These are phyloP conservation scores for Eulemur albifrons DNA, from an alignment of 2,797 vertebrate genomes.

Conservation along the genomic window DNA sequence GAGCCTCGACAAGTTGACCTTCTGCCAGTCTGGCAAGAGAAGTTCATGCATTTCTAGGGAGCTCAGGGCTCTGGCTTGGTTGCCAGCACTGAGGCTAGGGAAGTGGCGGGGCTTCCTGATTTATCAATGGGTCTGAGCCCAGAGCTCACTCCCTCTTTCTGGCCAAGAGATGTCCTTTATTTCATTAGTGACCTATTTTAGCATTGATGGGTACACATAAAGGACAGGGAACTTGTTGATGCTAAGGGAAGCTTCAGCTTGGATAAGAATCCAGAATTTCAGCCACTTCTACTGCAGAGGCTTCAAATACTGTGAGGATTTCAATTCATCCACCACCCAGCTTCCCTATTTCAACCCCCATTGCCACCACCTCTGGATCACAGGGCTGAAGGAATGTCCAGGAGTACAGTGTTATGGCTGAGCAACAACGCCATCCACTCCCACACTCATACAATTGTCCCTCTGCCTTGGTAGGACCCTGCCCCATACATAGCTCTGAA, in stretches of 20 bases:
- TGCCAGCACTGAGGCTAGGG: not conserved
- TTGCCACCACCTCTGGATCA: not conserved
- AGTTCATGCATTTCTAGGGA: slow-evolving; percentile 10
- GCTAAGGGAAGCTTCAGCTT: not conserved
- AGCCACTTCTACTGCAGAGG: not conserved
- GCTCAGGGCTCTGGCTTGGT: slow-evolving; percentile 2
- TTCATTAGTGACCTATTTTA: slow-evolving; percentile 6
- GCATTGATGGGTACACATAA: not conserved
- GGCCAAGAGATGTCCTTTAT: not conserved
- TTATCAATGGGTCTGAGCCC: not conserved
- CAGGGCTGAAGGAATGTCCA: not conserved
- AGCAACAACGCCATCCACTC: not conserved
- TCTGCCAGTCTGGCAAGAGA: slow-evolving; percentile 55
- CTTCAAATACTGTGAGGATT: not conserved
- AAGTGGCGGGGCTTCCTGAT: not conserved
- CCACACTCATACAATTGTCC: no score
- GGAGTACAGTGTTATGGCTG: not conserved
- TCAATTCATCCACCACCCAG: not conserved
- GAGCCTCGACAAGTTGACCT: slow-evolving; percentile 50
- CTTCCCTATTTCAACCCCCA: not conserved
- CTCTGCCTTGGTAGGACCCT: not conserved
- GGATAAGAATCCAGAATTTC: slow-evolving; percentile 23
- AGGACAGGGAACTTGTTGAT: not conserved
- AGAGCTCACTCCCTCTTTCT: not conserved
- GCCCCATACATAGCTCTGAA: not conserved